Conservation (phyloP, 2,797 vertebrate genomes). For the Enteromius fasciolatus region DNA sequence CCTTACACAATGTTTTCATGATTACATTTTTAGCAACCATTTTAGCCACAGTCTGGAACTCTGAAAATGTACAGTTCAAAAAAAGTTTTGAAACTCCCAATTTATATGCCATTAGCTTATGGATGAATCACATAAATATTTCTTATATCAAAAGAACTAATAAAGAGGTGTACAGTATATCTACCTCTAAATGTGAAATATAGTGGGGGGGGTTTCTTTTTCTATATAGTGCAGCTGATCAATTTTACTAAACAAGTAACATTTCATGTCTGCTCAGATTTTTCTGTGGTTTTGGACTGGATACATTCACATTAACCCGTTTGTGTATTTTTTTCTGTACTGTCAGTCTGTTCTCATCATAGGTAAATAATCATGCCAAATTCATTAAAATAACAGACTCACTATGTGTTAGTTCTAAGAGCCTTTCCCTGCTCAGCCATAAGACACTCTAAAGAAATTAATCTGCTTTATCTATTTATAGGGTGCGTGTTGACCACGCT, state of each 20-base stretch:
- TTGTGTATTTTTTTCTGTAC: neutral
- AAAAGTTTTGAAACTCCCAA: neutral
- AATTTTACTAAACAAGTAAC: neutral
- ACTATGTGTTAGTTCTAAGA: conserved; percentile 8
- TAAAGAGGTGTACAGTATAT: neutral
- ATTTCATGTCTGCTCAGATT: neutral
- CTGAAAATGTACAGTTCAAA: neutral
- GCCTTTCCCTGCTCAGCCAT: neutral
- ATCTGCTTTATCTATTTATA: conserved; percentile 43
- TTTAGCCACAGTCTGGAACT: neutral
- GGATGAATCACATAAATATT: conserved; percentile 14
- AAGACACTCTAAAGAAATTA: conserved; percentile 22
- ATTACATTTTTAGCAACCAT: neutral
- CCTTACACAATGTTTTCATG: neutral
- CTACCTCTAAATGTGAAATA: neutral
- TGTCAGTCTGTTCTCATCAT: neutral
- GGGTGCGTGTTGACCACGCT: conserved; percentile 2
- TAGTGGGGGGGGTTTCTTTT: neutral
- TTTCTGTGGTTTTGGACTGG: neutral
- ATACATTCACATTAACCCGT: neutral
- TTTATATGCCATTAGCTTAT: neutral
- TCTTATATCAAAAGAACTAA: neutral
- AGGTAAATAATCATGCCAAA: neutral
- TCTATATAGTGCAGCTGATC: neutral
- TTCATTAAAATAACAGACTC: conserved; percentile 11